Percentiles rank a stretch among this genome's conserved stretches.
phyloP scores from a whole-genome alignment of 2,797 vertebrate genomes.

The Acrocephalus scirpaceus region DNA sequence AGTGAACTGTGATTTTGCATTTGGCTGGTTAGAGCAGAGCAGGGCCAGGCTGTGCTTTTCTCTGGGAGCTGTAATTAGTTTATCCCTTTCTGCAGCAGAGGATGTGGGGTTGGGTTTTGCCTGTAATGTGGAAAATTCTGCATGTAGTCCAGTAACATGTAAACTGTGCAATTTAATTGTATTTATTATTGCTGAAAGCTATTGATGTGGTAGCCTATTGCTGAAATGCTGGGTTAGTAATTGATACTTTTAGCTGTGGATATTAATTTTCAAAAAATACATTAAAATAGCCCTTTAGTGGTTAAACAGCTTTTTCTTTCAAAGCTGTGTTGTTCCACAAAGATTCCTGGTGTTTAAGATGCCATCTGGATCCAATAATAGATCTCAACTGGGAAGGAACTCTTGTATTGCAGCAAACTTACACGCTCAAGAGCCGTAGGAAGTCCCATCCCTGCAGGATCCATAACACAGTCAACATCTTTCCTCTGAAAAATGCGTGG shows the following conservation, averaged over 20 bases:
- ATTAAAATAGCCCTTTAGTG: not conserved
- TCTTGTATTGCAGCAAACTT: not conserved
- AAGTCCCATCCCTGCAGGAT: conserved; percentile 53
- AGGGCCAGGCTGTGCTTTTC: not conserved
- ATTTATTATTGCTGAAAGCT: not conserved
- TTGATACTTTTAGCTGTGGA: not conserved
- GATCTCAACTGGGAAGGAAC: not conserved
- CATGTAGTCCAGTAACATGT: not conserved
- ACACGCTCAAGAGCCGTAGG: not conserved
- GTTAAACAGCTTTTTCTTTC: conserved; percentile 13
- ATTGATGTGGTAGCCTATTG: not conserved
- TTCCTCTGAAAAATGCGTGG: not conserved
- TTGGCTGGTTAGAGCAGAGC: not conserved
- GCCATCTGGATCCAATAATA: conserved; percentile 50
- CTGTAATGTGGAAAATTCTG: not conserved
- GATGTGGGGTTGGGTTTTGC: not conserved
- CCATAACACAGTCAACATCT: not conserved
- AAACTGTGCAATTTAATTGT: not conserved
- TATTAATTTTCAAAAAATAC: not conserved
- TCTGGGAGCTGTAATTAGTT: not conserved
- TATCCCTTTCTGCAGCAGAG: not conserved
- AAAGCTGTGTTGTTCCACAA: not conserved
- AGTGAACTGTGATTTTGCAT: not conserved
- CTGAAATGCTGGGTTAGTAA: not conserved
- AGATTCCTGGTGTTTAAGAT: conserved; percentile 13